A percentile compares a stretch with the other conserved stretches of the same genome.
phyloP scores from a whole-genome alignment of 2,888 invertebrate species.

The Drosophila kambysellisi region DNA sequence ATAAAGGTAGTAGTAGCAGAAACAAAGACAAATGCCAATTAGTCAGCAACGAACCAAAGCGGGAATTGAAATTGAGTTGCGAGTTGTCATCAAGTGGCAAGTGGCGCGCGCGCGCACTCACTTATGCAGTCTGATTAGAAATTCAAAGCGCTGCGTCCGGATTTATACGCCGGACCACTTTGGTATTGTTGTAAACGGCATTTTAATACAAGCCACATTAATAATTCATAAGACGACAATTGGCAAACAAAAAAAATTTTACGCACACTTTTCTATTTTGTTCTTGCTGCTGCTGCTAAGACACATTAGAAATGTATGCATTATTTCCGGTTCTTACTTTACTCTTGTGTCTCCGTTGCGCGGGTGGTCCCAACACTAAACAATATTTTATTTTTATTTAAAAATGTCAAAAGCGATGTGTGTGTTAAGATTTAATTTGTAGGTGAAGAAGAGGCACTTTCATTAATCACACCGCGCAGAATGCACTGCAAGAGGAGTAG shows the following conservation, averaged over 20 bases:
- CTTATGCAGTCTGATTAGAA: constrained; percentile 67
- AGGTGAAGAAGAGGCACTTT: constrained; percentile 24
- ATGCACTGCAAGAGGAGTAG: constrained; percentile 31
- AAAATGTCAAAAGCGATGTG: neutral
- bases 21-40: constrained; percentile 64
- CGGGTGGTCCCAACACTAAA: constrained; percentile 48
- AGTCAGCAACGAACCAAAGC: constrained; percentile 46
- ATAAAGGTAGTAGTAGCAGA: constrained; percentile 27
- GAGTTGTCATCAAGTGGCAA: constrained; percentile 55
- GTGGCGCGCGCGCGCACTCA: constrained; percentile 32
- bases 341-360: constrained; percentile 51
- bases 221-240: constrained; percentile 69
- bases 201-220: constrained; percentile 62
- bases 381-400: neutral
- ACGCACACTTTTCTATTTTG: constrained; percentile 19
- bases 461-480: constrained; percentile 31
- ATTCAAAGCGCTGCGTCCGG: constrained; percentile 60
- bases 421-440: constrained; percentile 22
- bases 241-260: constrained; percentile 27
- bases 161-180: constrained; percentile 50
- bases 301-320: neutral
- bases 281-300: constrained; percentile 8
- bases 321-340: constrained; percentile 72
- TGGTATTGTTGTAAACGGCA: constrained; percentile 61
- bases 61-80: constrained; percentile 29